Evolutionary conservation across 2,797 vertebrate species (phyloP), one percentile per base, ranked within the genome.

Genomic region (Myotis pilosus): DNA sequence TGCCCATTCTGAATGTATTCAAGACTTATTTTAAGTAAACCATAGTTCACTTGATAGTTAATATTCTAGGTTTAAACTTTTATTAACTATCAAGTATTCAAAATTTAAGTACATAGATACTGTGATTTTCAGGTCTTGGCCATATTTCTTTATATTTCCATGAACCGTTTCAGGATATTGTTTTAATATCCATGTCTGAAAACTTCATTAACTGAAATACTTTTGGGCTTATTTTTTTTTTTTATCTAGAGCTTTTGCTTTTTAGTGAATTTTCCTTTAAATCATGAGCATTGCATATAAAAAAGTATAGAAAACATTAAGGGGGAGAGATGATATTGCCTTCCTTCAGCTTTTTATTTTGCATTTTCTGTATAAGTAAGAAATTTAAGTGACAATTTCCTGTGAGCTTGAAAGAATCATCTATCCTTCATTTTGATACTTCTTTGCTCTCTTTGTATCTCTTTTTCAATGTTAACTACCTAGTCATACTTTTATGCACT

Each of bases 401-500:
- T n/a, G 2, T n/a, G 22, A 89, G 49, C 6, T 30, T 88, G 49
- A 88, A 47, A 36, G 47, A 79, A 74, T 68, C 10, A 38, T 33
- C 57, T 69, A 11, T 57, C 10, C 33, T 95, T 88, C 49, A 47
- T 78, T 76, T 92, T 57, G 19, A 51, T 86, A 38, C 2, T 76
- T 82, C 15, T 15, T 66, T 78, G 6, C 71, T 51, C 22, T n/a
- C 13, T 87, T 51, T 30, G 41, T 74, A 16, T 30, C 22, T 41
- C 80, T 91, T 92, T 55, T 80, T 47, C 16, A 19, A 72, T 80
- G 92, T 72, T 51, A 74, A 91, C 82, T 94, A 53, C 72, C 83
- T 80, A 66, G 36, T 91, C 93, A 38, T 74, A 90, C 76, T 25
- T 17, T 22, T 66, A 91, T 91, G 51, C 55, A 83, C 74, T 97